A percentile compares a stretch with the other conserved stretches of the same genome.
phyloP scores from a whole-genome alignment of 2,113 vertebrate species.

The Scomber scombrus region DNA sequence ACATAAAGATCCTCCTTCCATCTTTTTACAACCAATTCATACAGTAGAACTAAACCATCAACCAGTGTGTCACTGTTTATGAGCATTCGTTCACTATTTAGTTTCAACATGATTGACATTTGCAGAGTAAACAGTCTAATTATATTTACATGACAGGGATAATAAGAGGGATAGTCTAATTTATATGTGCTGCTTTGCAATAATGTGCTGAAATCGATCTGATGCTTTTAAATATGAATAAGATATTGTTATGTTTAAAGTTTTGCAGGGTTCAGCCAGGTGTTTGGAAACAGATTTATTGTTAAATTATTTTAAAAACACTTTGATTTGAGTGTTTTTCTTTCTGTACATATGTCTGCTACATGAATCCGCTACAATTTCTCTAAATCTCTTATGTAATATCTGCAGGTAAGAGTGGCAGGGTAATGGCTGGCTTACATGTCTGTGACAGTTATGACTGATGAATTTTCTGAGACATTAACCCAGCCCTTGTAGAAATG shows the following conservation, averaged over 20 bases:
- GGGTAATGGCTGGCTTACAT: not conserved
- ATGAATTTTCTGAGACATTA: constrained; percentile 35
- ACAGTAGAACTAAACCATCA: not conserved
- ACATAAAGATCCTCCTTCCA: too few relatives aligned
- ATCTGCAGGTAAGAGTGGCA: not conserved
- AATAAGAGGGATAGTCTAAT: not conserved
- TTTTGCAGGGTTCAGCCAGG: not conserved
- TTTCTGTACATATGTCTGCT: constrained; percentile 63
- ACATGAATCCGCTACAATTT: constrained; percentile 79
- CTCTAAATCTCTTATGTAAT: constrained; percentile 6
- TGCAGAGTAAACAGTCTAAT: constrained; percentile 7
- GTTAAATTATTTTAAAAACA: constrained; percentile 3
- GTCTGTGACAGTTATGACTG: constrained; percentile 9
- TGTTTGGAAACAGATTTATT: constrained; percentile 1
- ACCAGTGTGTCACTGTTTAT: not conserved
- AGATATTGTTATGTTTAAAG: not conserved
- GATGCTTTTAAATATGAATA: constrained; percentile 32
- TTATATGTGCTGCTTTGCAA: not conserved
- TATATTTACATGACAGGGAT: not conserved
- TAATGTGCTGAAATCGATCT: not conserved
- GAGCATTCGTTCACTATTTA: not conserved
- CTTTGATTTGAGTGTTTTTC: not conserved
- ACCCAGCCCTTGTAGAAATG: constrained; percentile 42
- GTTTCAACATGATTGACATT: not conserved
- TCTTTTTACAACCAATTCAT: not conserved